phyloP scores from a whole-genome alignment of 2,888 invertebrate species.

The Drosophila kanekoi region DNA sequence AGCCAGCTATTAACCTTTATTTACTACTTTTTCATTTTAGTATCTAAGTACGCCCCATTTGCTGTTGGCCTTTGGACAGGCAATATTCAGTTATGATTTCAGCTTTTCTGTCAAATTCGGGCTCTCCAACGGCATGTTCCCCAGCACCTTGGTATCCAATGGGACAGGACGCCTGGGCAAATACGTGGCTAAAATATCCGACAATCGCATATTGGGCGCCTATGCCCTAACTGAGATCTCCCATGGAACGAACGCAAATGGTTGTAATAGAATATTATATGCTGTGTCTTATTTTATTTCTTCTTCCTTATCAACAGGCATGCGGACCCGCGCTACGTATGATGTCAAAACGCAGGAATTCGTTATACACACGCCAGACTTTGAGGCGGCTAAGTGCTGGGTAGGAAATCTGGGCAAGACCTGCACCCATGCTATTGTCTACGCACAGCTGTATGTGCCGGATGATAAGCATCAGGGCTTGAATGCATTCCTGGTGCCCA shows the following conservation, averaged over 20 bases:
- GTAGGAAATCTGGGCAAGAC: constrained; percentile 88
- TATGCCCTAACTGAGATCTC: constrained; percentile 95
- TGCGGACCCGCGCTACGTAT: constrained; percentile 94
- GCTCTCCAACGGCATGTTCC: constrained; percentile 89
- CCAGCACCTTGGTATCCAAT: constrained; percentile 88
- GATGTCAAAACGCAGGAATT: constrained; percentile 90
- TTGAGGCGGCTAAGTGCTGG: constrained; percentile 95
- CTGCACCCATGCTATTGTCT: constrained; percentile 94
- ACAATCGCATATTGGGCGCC: constrained; percentile 88
- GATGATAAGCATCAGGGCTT: constrained; percentile 93
- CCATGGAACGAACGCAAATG: constrained; percentile 93
- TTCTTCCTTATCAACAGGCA: constrained; percentile 85
- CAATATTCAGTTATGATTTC: constrained; percentile 87
- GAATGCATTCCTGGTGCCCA: constrained; percentile 94
- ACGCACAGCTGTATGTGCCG: constrained; percentile 93
- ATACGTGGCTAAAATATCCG: constrained; percentile 84
- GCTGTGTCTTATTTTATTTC: neutral
- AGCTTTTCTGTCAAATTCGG: constrained; percentile 89
- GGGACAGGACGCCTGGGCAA: constrained; percentile 88
- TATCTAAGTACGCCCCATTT: constrained; percentile 86
- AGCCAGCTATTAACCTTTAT: neutral
- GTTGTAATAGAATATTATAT: constrained; percentile 2
- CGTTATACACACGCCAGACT: constrained; percentile 90
- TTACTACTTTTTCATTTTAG: constrained; percentile 77
- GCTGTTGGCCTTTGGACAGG: constrained; percentile 86